Conservation (phyloP, 1,140 invertebrate species). For the Parasteatoda tepidariorum region DNA sequence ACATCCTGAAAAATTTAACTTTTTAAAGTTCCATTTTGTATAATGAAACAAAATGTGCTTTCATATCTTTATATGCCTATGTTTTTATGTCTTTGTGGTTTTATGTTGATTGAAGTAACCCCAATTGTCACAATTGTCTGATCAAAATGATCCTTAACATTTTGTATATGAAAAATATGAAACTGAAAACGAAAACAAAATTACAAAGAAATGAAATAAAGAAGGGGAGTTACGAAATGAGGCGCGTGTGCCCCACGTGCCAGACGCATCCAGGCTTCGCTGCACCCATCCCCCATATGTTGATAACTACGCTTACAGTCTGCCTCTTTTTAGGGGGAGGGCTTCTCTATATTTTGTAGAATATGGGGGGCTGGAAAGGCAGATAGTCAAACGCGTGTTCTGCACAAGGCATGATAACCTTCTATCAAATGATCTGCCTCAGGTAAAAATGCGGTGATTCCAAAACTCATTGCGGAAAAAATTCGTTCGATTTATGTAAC, state of each 20-base stretch:
- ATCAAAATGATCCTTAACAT: no score
- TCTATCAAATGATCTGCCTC: neutral
- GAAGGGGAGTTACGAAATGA: neutral
- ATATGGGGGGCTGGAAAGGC: neutral
- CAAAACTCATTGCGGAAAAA: neutral
- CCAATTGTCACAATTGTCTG: no score
- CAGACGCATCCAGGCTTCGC: slow-evolving; percentile 22
- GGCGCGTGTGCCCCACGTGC: slow-evolving; percentile 42
- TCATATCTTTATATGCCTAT: no score
- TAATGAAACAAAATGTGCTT: no score
- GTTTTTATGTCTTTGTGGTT: no score
- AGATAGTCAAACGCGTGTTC: slow-evolving; percentile 32
- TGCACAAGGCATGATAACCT: slow-evolving; percentile 28
- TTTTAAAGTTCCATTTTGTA: no score
- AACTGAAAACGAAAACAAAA: neutral
- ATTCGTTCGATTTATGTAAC: neutral
- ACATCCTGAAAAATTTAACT: no score
- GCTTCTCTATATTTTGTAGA: no score
- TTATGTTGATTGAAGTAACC: no score
- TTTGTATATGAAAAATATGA: no score
- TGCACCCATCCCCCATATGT: slow-evolving; percentile 46
- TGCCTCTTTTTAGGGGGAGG: slow-evolving; percentile 16
- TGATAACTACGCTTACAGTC: slow-evolving; percentile 38
- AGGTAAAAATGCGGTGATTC: neutral
- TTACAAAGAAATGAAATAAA: neutral